Evolutionary conservation across 2,797 vertebrate genomes (phyloP).

Genomic region (Spinus pinus): DNA sequence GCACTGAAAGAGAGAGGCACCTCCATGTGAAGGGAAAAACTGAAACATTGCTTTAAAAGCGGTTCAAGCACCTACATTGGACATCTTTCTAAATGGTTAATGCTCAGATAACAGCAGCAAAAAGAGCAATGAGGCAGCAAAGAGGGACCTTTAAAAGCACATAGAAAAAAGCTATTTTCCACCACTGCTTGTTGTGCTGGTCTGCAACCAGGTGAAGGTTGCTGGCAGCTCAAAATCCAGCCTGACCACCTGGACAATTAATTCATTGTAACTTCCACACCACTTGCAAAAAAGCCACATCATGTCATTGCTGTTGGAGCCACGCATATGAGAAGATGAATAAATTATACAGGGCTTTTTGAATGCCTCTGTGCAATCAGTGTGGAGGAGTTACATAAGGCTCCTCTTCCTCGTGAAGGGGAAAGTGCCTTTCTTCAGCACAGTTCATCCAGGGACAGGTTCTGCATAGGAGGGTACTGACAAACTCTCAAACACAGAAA

Average conservation of each 20-base stretch:
- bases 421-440: background rate
- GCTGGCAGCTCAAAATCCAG: background rate
- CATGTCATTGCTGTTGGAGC: background rate
- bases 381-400: slow-evolving; percentile 19
- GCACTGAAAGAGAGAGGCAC: background rate
- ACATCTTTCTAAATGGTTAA: background rate
- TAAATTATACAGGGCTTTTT: slow-evolving; percentile 48
- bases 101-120: background rate
- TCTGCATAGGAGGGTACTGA: background rate
- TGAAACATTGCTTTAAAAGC: background rate
- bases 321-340: background rate
- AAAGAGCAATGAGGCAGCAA: background rate
- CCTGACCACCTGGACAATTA: background rate
- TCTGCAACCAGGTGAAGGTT: background rate
- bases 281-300: background rate
- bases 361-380: slow-evolving; percentile 26
- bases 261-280: background rate
- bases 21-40: background rate
- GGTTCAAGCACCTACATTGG: background rate
- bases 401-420: background rate
- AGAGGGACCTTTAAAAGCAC: background rate
- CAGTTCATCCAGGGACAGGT: background rate
- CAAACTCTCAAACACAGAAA: background rate
- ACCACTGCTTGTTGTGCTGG: background rate
- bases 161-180: background rate